Base-by-base conservation (phyloP, 1,140 invertebrate genomes). In the Aricia agestis region DNA sequence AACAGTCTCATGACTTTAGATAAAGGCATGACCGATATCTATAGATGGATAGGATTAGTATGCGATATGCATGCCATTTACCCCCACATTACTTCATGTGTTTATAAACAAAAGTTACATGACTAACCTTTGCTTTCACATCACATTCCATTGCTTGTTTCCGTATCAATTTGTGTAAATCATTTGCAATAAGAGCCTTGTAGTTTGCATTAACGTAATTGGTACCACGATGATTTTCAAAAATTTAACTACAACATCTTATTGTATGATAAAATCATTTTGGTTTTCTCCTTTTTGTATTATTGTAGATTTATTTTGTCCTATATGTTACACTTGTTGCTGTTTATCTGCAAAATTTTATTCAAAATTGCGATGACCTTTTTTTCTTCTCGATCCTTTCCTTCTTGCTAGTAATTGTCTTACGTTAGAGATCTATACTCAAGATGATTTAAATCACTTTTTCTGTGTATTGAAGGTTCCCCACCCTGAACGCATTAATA, bases 391-490 rank as follows among this genome's bases (percentile, higher is more conserved):
- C 32, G 69, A 67, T 84, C 82, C 83, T 82, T 76, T 79, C 81
- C 82, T 83, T 70, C 77, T 82, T 80, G 70, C 70, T 85, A 78
- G 80, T 52, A 52, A 52, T 78, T 89, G 82, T 82, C 80, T 87
- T 82, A 81, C 77, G 78, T 80, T 77, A 77, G 70, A 79, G 71
- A 76, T 65, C 73, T 68, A 70, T 41, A 41, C 32, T 77, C 75
- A 74, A 76, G 78, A 82, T 80, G 77, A 78, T 84, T 74, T 78
- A 87, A 86, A 78, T 86, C 84, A 88, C 82, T 89, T 83, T 91
- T 82, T 92, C 85, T 92, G 83, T 92, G 89, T 88, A 92, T 92
- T 92, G 85, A 92, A 92, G 91, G 91, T 92, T 80, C 89, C 89
- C 83, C 91, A 92, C 83, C 90, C 91, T 82, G 91, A 92, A 90